phyloP scores from a whole-genome alignment of 2,113 vertebrate genomes.

The Chlamydotis undulata region DNA sequence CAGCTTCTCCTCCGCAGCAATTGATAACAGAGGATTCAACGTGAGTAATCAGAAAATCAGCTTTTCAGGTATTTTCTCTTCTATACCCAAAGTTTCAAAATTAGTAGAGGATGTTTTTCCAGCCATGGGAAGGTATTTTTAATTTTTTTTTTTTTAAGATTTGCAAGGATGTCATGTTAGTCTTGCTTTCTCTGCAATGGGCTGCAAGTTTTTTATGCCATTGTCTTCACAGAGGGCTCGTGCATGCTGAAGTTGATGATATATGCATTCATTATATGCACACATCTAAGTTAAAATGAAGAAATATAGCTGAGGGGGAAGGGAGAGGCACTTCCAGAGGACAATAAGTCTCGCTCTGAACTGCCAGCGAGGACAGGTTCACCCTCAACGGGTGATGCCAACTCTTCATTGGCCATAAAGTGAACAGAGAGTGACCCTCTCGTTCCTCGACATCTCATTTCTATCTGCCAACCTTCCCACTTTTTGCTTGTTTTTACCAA shows the following conservation, averaged over 20 bases:
- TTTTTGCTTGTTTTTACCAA: background rate
- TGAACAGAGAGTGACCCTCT: background rate
- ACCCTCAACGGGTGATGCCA: fast-evolving
- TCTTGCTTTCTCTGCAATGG: fast-evolving
- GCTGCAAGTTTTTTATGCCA: background rate
- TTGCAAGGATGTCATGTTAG: fast-evolving
- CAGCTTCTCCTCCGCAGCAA: background rate
- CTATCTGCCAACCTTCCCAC: too few relatives aligned
- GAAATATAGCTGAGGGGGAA: slow-evolving; percentile 3
- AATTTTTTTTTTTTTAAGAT: background rate
- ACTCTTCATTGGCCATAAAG: background rate
- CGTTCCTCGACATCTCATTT: background rate
- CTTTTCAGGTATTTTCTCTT: background rate
- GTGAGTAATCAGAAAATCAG: background rate
- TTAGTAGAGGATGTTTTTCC: background rate
- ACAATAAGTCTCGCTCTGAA: background rate
- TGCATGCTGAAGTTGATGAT: background rate
- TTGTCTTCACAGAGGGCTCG: background rate
- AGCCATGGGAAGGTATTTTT: background rate
- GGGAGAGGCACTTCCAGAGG: slow-evolving; percentile 3
- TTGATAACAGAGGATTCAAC: background rate
- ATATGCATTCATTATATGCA: background rate
- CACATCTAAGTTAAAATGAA: background rate
- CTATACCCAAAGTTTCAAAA: background rate
- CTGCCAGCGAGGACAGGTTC: background rate